phyloP scores from a whole-genome alignment of 2,888 invertebrate species.

The Drosophila incognita region DNA sequence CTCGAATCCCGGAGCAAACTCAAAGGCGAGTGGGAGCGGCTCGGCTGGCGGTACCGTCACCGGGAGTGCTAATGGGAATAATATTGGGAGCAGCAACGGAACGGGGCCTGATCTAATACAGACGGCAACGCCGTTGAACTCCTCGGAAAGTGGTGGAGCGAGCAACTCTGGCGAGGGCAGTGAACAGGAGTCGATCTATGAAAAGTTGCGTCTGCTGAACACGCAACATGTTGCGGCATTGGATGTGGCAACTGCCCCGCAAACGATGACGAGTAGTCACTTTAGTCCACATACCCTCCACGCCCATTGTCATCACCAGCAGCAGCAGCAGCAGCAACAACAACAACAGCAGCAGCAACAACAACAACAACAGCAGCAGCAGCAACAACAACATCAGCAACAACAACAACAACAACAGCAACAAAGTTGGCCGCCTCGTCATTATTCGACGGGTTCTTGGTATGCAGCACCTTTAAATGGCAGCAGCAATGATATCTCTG shows the following conservation, averaged over 20 bases:
- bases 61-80: conserved; percentile 33
- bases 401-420: conserved; percentile 54
- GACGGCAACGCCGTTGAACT: conserved; percentile 81
- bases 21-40: conserved; percentile 21
- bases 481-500: conserved; percentile 40
- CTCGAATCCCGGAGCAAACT: conserved; percentile 4
- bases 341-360: conserved; percentile 39
- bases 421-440: conserved; percentile 80
- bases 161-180: conserved; percentile 72
- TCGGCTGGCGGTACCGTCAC: conserved; percentile 28
- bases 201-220: conserved; percentile 82
- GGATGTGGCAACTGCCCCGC: conserved; percentile 28
- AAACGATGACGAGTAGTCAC: conserved; percentile 48
- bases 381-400: conserved; percentile 35
- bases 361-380: conserved; percentile 49
- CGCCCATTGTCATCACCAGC: conserved; percentile 44
- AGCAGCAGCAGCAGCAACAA: conserved; percentile 18
- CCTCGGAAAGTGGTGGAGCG: conserved; percentile 79
- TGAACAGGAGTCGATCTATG: conserved; percentile 79
- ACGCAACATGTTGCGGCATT: conserved; percentile 59
- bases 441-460: conserved; percentile 82
- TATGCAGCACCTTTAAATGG: conserved; percentile 81
- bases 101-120: conserved; percentile 57
- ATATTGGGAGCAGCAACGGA: conserved; percentile 4
- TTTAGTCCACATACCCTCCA: conserved; percentile 54